Evolutionary conservation across 2,888 invertebrate species (phyloP).

Genomic region (Clitarchus hookeri): DNA sequence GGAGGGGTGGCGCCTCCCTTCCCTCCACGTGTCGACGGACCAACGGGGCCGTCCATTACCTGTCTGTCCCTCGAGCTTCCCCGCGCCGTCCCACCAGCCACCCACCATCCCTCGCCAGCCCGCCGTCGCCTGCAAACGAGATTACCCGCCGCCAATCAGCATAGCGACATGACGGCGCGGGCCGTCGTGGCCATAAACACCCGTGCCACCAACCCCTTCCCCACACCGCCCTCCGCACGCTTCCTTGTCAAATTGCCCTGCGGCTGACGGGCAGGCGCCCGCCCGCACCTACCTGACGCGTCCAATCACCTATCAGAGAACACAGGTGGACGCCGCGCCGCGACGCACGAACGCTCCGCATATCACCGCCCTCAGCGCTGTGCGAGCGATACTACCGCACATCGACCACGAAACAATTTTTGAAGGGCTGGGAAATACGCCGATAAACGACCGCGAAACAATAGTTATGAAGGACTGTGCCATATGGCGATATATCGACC

Average conservation of each 20-base stretch:
- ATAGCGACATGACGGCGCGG: background rate
- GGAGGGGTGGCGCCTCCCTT: background rate
- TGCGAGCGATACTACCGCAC: background rate
- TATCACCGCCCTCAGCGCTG: too few species aligned
- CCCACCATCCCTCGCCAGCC: background rate
- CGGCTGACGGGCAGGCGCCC: too few species aligned
- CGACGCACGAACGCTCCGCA: background rate
- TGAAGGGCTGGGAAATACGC: too few species aligned
- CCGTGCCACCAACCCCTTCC: background rate
- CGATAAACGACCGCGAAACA: too few species aligned
- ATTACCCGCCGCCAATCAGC: constrained; percentile 14
- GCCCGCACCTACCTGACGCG: background rate
- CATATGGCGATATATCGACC: too few species aligned
- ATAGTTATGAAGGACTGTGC: too few species aligned
- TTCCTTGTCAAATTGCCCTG: background rate
- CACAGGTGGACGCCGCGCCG: too few species aligned
- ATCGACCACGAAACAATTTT: too few species aligned
- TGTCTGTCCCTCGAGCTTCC: background rate
- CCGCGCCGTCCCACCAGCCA: background rate
- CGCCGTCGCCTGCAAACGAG: background rate
- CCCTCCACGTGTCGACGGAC: background rate
- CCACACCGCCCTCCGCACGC: background rate
- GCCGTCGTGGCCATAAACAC: background rate
- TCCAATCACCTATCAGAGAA: too few species aligned
- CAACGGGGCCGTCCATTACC: background rate